Base-by-base conservation (phyloP, 2,113 vertebrate genomes). In the Athene cunicularia region DNA sequence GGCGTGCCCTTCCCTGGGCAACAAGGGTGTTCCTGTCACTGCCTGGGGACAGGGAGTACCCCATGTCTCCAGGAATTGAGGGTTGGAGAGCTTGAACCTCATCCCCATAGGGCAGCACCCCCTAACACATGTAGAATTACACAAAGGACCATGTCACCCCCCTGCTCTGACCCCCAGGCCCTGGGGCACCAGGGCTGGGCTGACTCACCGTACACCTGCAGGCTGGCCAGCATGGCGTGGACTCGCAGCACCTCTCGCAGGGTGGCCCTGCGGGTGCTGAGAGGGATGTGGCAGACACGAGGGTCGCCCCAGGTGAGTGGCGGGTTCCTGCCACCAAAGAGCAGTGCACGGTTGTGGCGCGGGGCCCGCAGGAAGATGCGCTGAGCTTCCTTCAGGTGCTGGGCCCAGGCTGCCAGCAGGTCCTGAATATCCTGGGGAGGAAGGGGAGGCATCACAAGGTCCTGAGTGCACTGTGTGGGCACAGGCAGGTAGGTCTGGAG, bases 201-300 rank as follows among this genome's bases (percentile, higher is more conserved):
- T 2, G 12, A 63, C 98, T 98, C 89, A 99, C 99, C 98, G 5
- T 99, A 99, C 59, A 99, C 70, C n/a, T 98, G 98, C 91, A 99
- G 47, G 3, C 97, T 98, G 86, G 99, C 99, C 88, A 99, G 98
- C 3, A 85, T 49, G 24, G 96, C 24, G 0, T 99, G 98, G 19
- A 99, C 99, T 60, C 98, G 97, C 86, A 98, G 97, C 17, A 99
- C 97, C 94, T 99, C 99, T 30, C 94, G 94, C 97, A 99, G 99
- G 8, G 99, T 99, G 43, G 99, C 98, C 95, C 99, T 98, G 56
- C 98, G 99, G 33, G 99, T 99, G 95, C 98, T 80, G 30, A 99
- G 98, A 27, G 99, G 99, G 12, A 99, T 96, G 16, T 98, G 97
- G 56, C 97, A 98, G 80, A 99, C 35, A 21, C 99, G 98, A 53